Percentiles rank a stretch among this genome's conserved stretches.
Conservation (phyloP, 1,140 invertebrate genomes). For the Muscidifurax raptorellus region DNA sequence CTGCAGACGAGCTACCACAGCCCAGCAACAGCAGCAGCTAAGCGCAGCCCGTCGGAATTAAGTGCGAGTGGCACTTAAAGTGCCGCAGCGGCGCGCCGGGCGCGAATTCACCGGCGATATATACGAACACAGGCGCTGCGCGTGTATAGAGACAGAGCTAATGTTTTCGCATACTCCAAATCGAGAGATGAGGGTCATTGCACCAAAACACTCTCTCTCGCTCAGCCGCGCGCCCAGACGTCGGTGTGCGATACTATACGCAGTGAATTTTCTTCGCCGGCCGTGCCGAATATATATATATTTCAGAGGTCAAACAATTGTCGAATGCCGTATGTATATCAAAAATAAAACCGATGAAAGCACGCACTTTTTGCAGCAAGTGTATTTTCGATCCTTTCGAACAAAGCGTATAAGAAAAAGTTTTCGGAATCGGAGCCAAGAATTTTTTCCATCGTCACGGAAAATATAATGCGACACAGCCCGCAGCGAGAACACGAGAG, state of each 20-base stretch:
- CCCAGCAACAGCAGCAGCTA: not conserved
- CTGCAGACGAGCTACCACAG: conserved; percentile 26
- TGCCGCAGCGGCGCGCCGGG: conserved; percentile 50
- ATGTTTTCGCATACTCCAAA: conserved; percentile 64
- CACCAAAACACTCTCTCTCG: conserved; percentile 68
- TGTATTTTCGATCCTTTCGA: not conserved
- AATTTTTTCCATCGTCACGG: conserved; percentile 27
- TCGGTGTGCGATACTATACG: not conserved
- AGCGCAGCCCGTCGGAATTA: conserved; percentile 36
- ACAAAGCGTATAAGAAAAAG: not conserved
- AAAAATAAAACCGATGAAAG: not conserved
- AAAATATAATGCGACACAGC: conserved; percentile 27
- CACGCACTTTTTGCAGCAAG: too few species aligned
- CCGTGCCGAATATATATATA: too few species aligned
- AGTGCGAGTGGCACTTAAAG: conserved; percentile 52
- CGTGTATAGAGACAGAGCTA: not conserved
- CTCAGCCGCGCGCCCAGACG: conserved; percentile 33
- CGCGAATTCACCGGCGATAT: conserved; percentile 47
- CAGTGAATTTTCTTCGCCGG: not conserved
- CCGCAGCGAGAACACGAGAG: not conserved
- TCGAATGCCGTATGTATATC: not conserved
- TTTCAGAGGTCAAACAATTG: not conserved
- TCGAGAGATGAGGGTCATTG: conserved; percentile 70
- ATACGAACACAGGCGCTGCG: not conserved
- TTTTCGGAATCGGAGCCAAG: conserved; percentile 30